phyloP scores from a whole-genome alignment of 2,797 vertebrate species.

The Pachyuromys duprasi region DNA sequence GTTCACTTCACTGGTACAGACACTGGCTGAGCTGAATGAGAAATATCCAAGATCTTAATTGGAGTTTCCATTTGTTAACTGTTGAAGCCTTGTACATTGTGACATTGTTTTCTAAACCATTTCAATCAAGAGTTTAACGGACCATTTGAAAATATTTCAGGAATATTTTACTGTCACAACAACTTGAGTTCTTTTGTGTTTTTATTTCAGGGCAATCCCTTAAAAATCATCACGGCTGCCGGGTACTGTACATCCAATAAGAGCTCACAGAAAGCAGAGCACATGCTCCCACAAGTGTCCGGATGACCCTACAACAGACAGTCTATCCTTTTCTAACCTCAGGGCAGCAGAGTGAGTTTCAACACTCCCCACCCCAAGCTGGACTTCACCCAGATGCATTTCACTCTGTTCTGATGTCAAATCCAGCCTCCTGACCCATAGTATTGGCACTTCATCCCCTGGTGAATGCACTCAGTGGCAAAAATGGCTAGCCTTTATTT shows the following conservation, averaged over 20 bases:
- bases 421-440: neutral
- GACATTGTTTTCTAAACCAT: conserved; percentile 29
- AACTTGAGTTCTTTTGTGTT: conserved; percentile 15
- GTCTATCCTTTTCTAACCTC: conserved; percentile 29
- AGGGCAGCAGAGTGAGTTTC: neutral
- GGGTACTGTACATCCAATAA: neutral
- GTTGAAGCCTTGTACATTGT: conserved; percentile 25
- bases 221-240: neutral
- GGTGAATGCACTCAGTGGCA: neutral
- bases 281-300: neutral
- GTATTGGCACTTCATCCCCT: neutral
- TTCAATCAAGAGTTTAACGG: conserved; percentile 57
- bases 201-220: conserved; percentile 41
- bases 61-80: conserved; percentile 29
- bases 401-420: neutral
- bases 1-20: conserved; percentile 20
- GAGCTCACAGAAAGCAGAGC: neutral
- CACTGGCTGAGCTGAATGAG: conserved; percentile 16
- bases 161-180: conserved; percentile 51
- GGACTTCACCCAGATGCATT: neutral
- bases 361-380: neutral
- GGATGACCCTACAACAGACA: neutral
- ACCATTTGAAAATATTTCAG: conserved; percentile 51
- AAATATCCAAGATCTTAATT: conserved; percentile 17
- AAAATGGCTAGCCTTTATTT: neutral